phyloP scores from a whole-genome alignment of 1,140 invertebrate genomes.

The Elymnias hypermnestra region DNA sequence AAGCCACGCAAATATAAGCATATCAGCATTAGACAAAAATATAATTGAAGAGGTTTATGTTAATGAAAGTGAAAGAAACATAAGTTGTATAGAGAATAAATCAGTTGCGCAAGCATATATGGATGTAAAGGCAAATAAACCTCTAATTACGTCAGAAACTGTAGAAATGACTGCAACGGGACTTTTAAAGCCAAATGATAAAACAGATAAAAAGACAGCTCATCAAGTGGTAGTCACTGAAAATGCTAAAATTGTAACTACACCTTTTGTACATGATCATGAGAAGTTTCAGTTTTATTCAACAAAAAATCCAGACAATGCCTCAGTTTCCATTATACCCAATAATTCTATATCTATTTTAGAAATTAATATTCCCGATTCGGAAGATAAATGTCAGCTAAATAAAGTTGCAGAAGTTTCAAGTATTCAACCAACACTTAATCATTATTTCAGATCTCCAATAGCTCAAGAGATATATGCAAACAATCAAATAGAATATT shows the following conservation, averaged over 20 bases:
- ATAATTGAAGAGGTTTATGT: conserved; percentile 58
- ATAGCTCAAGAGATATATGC: conserved; percentile 47
- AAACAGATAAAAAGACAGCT: conserved; percentile 35
- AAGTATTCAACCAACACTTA: conserved; percentile 30
- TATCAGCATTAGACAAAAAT: conserved; percentile 68
- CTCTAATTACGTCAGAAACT: conserved; percentile 47
- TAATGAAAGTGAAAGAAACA: conserved; percentile 51
- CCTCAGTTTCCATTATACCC: conserved; percentile 38
- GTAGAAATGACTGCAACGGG: conserved; percentile 34
- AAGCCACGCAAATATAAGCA: conserved; percentile 45
- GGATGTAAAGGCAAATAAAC: conserved; percentile 42
- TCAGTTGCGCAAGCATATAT: conserved; percentile 34
- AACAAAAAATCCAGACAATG: conserved; percentile 35
- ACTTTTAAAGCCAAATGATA: conserved; percentile 29
- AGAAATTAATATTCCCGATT: conserved; percentile 46
- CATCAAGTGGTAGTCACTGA: conserved; percentile 41
- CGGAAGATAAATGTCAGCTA: conserved; percentile 35
- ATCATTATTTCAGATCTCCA: conserved; percentile 47
- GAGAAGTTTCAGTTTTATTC: conserved; percentile 33
- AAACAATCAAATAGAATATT: conserved; percentile 42
- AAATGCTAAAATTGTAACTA: conserved; percentile 45
- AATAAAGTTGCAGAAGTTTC: conserved; percentile 32
- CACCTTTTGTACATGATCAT: conserved; percentile 50
- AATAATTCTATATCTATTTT: conserved; percentile 41
- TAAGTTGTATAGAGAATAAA: conserved; percentile 37